Evolutionary conservation across 2,797 vertebrate genomes (phyloP), one percentile per base, ranked within the genome.

Genomic region (Apogon talboti): DNA sequence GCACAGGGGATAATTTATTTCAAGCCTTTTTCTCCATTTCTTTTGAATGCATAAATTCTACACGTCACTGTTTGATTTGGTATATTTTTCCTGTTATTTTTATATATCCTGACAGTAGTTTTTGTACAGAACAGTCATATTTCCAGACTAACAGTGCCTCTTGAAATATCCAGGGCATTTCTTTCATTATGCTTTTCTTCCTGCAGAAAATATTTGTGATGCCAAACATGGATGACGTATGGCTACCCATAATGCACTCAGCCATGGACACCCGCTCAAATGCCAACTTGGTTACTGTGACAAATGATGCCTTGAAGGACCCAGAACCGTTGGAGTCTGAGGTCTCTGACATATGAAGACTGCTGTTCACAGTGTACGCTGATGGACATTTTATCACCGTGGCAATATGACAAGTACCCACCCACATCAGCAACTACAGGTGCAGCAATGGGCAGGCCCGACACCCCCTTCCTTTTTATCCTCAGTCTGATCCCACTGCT

Each of bases 171-270:
- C 3, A 12, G 66, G 15, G 42, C 13, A 42, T 30, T 35, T 2
- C 15, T 48, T 48, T 18, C 7, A 2, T 69, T 64, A 12, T 77
- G 48, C 45, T 69, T 78, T 45, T 54, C 49, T 53, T 37, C 62
- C 69, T 40, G 58, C 94, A 99, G 98, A 99, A 99, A 98, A 97
- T 99, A 86, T 98, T 99, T 89, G 97, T 99, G 84, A 99, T 99
- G 98, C 98, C 98, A 95, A 99, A 99, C 93, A 99, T 99, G 98
- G 98, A 99, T 71, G 98, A 99, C 79, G 74, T 99, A 67, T 99
- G 96, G 94, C 93, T 99, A 77, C 95, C 97, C 82, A 93, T 98
- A 90, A 99, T 99, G 98, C 98, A 99, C 92, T 98, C 97, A 12
- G 96, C 96, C 90, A 98, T 96, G 96, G 98, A 99, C 92, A 91